These are phyloP conservation scores for Anoura caudifer DNA, from an alignment of 2,113 vertebrate species.

Conservation along the genomic window DNA sequence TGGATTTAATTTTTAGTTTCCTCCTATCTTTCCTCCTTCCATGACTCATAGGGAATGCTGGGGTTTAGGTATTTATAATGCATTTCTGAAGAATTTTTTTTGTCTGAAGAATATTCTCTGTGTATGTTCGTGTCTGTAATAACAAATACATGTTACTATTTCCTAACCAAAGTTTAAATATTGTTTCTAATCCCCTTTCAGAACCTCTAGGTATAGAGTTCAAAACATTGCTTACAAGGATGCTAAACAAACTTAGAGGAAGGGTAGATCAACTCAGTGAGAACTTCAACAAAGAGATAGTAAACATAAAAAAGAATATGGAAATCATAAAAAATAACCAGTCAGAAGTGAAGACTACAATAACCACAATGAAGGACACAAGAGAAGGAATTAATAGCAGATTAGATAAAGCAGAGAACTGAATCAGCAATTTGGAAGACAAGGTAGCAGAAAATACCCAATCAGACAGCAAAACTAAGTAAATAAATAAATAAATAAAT, in stretches of 20 bases:
- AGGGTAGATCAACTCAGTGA: too few species aligned
- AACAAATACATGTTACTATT: neutral
- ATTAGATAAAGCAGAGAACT: too few species aligned
- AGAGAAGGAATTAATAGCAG: too few species aligned
- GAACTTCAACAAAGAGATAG: neutral
- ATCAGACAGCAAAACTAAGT: too few species aligned
- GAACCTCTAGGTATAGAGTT: too few species aligned
- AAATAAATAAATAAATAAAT: too few species aligned
- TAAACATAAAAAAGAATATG: neutral
- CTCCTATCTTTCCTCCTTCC: neutral
- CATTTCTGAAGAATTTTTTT: neutral
- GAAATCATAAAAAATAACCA: neutral
- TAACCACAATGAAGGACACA: neutral
- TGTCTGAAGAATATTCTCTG: neutral
- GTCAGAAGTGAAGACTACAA: neutral
- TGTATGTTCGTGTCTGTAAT: neutral
- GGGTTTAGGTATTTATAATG: neutral
- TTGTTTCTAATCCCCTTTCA: too few species aligned
- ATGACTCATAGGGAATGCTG: neutral
- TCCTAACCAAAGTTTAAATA: neutral
- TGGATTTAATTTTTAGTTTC: neutral
- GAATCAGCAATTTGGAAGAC: too few species aligned
- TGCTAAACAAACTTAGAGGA: too few species aligned
- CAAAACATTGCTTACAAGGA: too few species aligned
- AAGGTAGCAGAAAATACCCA: too few species aligned